Conservation (phyloP, 2,888 invertebrate genomes). For the Electrophaes corylata region DNA sequence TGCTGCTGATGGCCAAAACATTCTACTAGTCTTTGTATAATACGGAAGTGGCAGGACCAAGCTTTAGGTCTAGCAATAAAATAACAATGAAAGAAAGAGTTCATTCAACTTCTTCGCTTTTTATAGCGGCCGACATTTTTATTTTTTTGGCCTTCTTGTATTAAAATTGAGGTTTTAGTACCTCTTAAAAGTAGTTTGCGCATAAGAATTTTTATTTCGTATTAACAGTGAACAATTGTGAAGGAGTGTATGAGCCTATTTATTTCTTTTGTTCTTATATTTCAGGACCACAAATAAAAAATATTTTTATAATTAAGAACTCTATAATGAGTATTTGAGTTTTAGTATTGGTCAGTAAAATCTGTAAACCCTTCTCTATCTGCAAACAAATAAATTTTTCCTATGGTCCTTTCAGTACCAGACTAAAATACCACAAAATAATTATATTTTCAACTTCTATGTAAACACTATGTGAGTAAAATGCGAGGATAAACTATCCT, state of each 20-base stretch:
- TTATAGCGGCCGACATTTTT: constrained; percentile 25
- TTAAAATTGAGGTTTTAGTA: constrained; percentile 18
- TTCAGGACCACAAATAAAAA: too few relatives aligned
- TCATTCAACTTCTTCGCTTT: constrained; percentile 34
- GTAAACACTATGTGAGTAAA: background rate
- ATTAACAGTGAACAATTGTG: background rate
- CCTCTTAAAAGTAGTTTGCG: constrained; percentile 2
- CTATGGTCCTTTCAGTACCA: too few relatives aligned
- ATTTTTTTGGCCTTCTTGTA: constrained; percentile 17
- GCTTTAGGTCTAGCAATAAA: constrained; percentile 27
- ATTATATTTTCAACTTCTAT: too few relatives aligned
- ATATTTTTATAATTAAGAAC: too few relatives aligned
- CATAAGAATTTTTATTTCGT: background rate
- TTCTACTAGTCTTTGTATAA: background rate
- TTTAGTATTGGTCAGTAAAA: too few relatives aligned
- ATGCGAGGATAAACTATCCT: background rate
- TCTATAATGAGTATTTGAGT: too few relatives aligned
- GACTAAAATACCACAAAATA: too few relatives aligned
- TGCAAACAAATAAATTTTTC: too few relatives aligned
- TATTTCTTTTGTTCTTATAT: background rate
- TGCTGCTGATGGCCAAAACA: too few relatives aligned
- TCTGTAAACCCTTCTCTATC: too few relatives aligned
- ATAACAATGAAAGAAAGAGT: constrained; percentile 37
- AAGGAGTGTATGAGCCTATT: background rate
- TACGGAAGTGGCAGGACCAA: background rate